Base-by-base conservation (phyloP, 2,113 vertebrate species). In the Pedionomus torquatus region DNA sequence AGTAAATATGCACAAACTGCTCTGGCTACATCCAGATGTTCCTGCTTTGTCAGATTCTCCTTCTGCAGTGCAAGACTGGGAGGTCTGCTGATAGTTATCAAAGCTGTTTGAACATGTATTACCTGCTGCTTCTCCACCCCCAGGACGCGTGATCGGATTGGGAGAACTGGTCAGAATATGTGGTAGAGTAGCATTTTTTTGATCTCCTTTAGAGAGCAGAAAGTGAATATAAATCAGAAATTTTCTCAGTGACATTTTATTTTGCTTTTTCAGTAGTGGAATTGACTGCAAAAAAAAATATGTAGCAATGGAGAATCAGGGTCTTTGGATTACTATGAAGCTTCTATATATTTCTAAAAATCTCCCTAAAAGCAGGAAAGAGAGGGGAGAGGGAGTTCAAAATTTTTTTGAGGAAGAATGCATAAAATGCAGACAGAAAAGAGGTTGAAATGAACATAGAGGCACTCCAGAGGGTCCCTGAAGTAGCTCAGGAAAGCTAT, bases 381-480 rank as follows among this genome's bases (percentile, higher is more conserved):
- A 69, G 18, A 57, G 48, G 30, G 52, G 48, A 90, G 43, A 90
- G 28, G 4, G 88, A 94, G 75, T 33, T 89, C 20, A 68, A 33
- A 75, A 76, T 37, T 91, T 92, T 90, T 46, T 61, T 51, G 55
- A 79, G 33, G 68, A 95, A 84, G 89, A 94, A 96, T 90, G 88
- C 35, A 43, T 95, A 96, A 90, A 86, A 96, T 82, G 87, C 81
- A 96, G 91, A 93, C 80, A 86, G 91, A 83, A 81, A 77, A 24
- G 60, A 94, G 82, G 44, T 6, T 94, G 92, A 95, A 96, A 95
- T 77, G 84, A 95, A 84, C 39, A 43, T 48, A 55, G 89, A 91
- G 86, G 89, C 61, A 37, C 69, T 94, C 65, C 80, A 89, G 95
- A 82, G 81, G 37, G 68, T 89, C 93, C 87, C 95, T 41, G 54